A percentile compares a stretch with the other conserved stretches of the same genome.
phyloP scores from a whole-genome alignment of 1,140 invertebrate species.

The Arctopsyche grandis region DNA sequence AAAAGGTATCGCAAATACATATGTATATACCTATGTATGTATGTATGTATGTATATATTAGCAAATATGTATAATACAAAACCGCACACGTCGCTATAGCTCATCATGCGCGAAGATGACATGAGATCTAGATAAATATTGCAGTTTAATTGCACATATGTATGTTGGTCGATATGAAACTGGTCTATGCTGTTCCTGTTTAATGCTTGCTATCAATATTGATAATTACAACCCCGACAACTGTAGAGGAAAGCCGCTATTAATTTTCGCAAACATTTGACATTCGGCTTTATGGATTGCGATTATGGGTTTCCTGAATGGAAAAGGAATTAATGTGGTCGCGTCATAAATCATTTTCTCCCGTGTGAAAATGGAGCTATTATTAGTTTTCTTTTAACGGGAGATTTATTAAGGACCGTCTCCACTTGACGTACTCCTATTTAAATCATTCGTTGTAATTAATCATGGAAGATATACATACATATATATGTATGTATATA shows the following conservation, averaged over 20 bases:
- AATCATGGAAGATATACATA: too few relatives aligned
- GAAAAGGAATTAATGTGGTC: not conserved
- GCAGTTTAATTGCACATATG: conserved; percentile 2
- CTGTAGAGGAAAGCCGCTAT: not conserved
- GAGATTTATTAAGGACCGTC: too few relatives aligned
- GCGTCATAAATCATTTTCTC: not conserved
- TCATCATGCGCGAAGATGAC: not conserved
- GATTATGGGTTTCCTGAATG: too few relatives aligned
- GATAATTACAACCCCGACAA: not conserved
- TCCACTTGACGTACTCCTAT: too few relatives aligned
- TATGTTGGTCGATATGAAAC: not conserved
- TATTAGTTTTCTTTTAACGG: too few relatives aligned
- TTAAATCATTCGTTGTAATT: too few relatives aligned
- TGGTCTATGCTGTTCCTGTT: not conserved
- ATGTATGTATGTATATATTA: not conserved
- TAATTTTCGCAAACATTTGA: not conserved
- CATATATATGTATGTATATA: too few relatives aligned
- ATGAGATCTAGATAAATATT: conserved; percentile 3
- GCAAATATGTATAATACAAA: not conserved
- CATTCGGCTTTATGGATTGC: too few relatives aligned
- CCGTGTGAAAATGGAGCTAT: too few relatives aligned
- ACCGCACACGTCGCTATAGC: not conserved
- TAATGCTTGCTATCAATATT: conserved; percentile 1
- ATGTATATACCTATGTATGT: not conserved
- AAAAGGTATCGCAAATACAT: not conserved